Percentiles rank a stretch among this genome's conserved stretches.
Conservation (phyloP, 2,113 vertebrate species). For the Crotalus viridis region DNA sequence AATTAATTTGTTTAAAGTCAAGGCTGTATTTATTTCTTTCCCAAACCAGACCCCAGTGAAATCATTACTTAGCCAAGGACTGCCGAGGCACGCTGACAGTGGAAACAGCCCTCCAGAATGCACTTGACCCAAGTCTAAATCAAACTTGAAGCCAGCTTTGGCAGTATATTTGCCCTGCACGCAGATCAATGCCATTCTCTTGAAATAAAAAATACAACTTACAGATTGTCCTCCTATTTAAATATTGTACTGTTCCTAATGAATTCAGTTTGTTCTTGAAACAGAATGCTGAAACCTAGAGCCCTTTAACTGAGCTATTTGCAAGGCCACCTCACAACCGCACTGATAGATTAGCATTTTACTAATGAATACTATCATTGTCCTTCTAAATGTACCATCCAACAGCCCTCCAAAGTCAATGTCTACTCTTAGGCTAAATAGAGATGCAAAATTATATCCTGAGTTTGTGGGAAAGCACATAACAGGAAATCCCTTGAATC, state of each 20-base stretch:
- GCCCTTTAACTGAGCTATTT: neutral
- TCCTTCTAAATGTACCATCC: neutral
- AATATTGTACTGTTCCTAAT: neutral
- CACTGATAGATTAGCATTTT: neutral
- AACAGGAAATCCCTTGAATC: neutral
- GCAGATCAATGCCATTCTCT: neutral
- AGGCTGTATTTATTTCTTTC: neutral
- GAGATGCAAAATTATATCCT: neutral
- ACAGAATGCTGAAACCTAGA: neutral
- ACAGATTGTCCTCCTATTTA: neutral
- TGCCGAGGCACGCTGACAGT: neutral
- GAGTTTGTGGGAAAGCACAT: neutral
- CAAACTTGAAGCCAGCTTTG: neutral
- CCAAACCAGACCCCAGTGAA: neutral
- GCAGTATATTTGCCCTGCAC: neutral
- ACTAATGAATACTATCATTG: neutral
- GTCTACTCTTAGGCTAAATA: neutral
- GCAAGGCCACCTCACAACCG: neutral
- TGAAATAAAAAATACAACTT: neutral
- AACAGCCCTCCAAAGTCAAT: neutral
- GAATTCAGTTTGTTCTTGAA: neutral
- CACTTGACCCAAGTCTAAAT: neutral
- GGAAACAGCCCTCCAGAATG: neutral
- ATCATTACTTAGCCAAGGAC: neutral
- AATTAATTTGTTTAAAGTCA: neutral